Evolutionary conservation across 2,113 vertebrate species (phyloP), one percentile per base, ranked within the genome.

Genomic region (Miniopterus natalensis): DNA sequence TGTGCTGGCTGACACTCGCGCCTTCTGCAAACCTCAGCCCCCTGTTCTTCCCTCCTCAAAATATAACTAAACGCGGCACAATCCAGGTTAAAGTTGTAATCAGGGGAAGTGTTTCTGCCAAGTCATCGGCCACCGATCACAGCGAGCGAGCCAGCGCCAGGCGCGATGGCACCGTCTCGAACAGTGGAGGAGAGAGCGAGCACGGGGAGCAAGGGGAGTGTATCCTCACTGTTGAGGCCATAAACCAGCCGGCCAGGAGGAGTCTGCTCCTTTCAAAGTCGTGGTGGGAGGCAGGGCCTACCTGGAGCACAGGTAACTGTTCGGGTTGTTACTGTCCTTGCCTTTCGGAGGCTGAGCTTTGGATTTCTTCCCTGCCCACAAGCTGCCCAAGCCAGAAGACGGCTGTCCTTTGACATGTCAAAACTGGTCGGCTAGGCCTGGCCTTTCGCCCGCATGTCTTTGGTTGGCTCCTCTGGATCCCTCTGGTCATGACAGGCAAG

Each of bases 11-110:
- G 59, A 36, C 45, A 12, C 77, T 6, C 23, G 9, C 18, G 59
- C 14, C 10, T 71, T 55, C 68, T 5, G 51, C 21, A 14, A 17
- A 31, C 57, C 23, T 83, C 75, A 59, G 40, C 4, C 13, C 1
- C 8, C 51, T 36, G 3, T 18, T 8, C 79, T 83, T 20, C 66
- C 17, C 36, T 42, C 75, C 84, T 80, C 5, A 9, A 49, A 63
- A 51, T n/a, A 40, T 73, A 74, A 93, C 75, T 25, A 20, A 61
- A 23, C 14, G 29, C 23, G 49, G 80, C 78, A 70, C 74, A 55
- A 13, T 21, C 70, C 92, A 65, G 57, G 92, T 78, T 78, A 42
- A 89, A 90, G 85, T 92, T 59, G 68, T 65, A 87, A 88, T 92
- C 61, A 78, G 90, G 59, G 61, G 65, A 74, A 85, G 63, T 63